Evolutionary conservation across 92 coral and sea anemone genomes (phyloP).

Genomic region (Zoanthus gigantus): DNA sequence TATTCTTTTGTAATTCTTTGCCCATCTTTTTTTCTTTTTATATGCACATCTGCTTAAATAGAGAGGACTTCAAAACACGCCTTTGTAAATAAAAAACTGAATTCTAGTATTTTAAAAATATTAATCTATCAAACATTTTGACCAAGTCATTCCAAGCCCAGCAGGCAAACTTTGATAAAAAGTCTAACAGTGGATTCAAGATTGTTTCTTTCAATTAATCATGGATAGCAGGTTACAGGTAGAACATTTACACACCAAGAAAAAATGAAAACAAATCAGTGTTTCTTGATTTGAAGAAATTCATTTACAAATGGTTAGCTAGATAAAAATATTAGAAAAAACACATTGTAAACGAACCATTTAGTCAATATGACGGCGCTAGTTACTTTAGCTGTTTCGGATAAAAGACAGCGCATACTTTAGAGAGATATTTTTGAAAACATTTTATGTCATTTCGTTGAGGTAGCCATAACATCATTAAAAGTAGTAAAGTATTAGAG

Average conservation of each 20-base stretch:
- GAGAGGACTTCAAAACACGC: too few relatives aligned
- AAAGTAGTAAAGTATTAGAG: neutral
- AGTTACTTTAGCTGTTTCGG: neutral
- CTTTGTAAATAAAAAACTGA: neutral
- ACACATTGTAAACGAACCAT: neutral
- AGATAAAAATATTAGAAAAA: neutral
- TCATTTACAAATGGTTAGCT: neutral
- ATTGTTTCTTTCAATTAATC: constrained; percentile 50
- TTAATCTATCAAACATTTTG: neutral
- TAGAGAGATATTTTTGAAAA: neutral
- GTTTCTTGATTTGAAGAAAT: neutral
- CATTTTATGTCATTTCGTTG: neutral
- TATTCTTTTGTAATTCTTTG: too few relatives aligned
- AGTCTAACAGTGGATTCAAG: constrained; percentile 47
- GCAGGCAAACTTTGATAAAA: neutral
- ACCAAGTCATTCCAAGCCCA: neutral
- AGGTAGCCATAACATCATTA: neutral
- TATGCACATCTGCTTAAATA: too few relatives aligned
- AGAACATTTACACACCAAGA: neutral
- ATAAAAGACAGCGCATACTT: neutral
- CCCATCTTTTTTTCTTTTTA: too few relatives aligned
- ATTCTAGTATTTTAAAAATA: neutral
- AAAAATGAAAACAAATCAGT: neutral
- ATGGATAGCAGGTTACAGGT: neutral
- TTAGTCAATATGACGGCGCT: neutral